Base-by-base conservation (phyloP, 2,888 invertebrate species). In the Agonopterix arenella region DNA sequence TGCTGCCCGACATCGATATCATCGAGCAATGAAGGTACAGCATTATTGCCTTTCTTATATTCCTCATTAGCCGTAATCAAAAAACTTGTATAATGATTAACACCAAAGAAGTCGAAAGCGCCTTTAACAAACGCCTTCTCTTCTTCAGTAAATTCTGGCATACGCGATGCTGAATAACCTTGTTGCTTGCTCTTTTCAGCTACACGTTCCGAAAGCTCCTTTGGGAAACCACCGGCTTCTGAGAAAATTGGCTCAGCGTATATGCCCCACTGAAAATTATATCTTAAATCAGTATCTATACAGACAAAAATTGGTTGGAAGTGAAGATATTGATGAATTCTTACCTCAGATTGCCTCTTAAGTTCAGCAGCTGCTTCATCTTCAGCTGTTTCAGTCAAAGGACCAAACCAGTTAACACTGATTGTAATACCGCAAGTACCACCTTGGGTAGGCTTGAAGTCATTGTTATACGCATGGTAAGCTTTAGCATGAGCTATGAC, bases 401-500 rank as follows among this genome's bases (percentile, higher is more conserved):
- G 80, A 45, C 71, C 70, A 52, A 60, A 67, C 68, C 70, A 75
- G 11, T 56, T 58, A 0, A 70, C 61, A 42, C 64, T 67, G 2
- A 70, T 54, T 0, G 75, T 59, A 2, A 76, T 73, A 18, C 73
- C 73, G 43, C 69, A 67, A 0, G 46, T 49, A 9, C 77, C 77
- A 5, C 56, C 58, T 45, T 68, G 64, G 2, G 41, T 54, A 0
- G 66, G 51, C 41, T 70, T 78, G 52, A 72, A 83, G 5, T 77
- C 69, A 9, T 70, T 58, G 44, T 68, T 66, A 48, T 84, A 89
- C 2, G 77, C 61, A 1, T 69, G 69, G 57, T 82, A 88, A 0
- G 76, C 76, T n/a, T 63, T 65, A 10, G 85, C 84, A 65, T 94
- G 93, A 0, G 92, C 91, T 36, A 78, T 52, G 0, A 90, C 60